Conservation (phyloP, 2,113 vertebrate species). For the Leucopsar rothschildi region DNA sequence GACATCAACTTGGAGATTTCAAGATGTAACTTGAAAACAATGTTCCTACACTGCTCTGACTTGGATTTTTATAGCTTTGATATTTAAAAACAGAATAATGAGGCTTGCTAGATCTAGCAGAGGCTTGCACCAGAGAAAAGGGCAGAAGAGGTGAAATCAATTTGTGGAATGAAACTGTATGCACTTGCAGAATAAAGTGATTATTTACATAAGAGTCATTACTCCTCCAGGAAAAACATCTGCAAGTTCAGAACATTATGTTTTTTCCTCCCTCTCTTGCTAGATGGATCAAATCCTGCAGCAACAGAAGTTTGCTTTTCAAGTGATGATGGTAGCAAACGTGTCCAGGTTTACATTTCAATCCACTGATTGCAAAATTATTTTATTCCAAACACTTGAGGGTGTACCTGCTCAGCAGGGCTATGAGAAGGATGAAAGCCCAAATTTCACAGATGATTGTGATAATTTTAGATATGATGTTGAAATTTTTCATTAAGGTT, state of each 20-base stretch:
- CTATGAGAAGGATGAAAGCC: background rate
- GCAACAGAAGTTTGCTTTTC: background rate
- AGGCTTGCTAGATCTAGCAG: background rate
- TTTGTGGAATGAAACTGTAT: background rate
- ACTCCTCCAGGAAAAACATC: background rate
- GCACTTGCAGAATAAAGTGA: background rate
- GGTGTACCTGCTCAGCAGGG: background rate
- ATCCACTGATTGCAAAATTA: background rate
- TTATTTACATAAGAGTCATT: conserved; percentile 8
- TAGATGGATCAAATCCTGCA: background rate
- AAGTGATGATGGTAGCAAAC: background rate
- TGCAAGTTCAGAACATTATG: background rate
- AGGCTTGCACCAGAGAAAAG: background rate
- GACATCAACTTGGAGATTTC: background rate
- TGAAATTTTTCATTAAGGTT: background rate
- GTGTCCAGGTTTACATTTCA: background rate
- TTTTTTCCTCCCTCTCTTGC: background rate
- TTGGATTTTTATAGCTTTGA: background rate
- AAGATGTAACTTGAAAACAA: background rate
- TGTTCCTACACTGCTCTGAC: background rate
- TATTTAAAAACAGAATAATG: background rate
- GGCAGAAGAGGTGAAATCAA: conserved; percentile 8
- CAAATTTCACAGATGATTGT: background rate
- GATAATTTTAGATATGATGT: background rate
- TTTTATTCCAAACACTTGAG: background rate